These are phyloP conservation scores for Okamejei kenojei DNA, from an alignment of 2,797 vertebrate genomes.

Conservation along the genomic window DNA sequence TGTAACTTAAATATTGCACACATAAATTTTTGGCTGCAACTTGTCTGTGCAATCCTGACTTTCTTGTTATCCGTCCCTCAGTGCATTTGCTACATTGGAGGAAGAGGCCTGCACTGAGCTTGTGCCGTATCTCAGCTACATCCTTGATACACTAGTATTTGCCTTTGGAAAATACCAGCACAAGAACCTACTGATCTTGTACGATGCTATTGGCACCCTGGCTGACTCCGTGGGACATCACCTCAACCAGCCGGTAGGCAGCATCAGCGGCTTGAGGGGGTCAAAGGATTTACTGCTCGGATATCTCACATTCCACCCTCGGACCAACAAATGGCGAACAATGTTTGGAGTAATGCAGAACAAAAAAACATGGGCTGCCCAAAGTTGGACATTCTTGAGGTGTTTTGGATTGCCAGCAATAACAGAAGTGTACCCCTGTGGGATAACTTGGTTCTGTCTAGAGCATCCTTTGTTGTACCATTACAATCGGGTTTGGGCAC, in stretches of 20 bases:
- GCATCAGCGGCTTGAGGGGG: not conserved
- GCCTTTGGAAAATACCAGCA: conserved; percentile 94
- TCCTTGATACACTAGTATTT: conserved; percentile 87
- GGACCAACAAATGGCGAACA: not conserved
- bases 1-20: not conserved
- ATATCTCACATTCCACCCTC: not conserved
- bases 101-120: conserved; percentile 92
- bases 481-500: too few relatives aligned
- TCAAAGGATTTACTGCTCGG: not conserved
- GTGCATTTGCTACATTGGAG: conserved; percentile 87
- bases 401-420: too few relatives aligned
- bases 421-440: too few relatives aligned
- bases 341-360: not conserved
- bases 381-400: too few relatives aligned
- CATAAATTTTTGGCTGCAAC: not conserved
- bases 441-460: too few relatives aligned
- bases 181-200: conserved; percentile 90
- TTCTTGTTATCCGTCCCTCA: conserved; percentile 43
- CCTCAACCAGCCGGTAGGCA: conserved; percentile 79
- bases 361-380: too few relatives aligned
- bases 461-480: too few relatives aligned
- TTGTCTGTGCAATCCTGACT: not conserved
- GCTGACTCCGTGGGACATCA: conserved; percentile 92
- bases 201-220: conserved; percentile 87
- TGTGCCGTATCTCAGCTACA: conserved; percentile 88